These are phyloP conservation scores for Zaprionus kolodkinae DNA, from an alignment of 1,140 invertebrate genomes.

Conservation along the genomic window DNA sequence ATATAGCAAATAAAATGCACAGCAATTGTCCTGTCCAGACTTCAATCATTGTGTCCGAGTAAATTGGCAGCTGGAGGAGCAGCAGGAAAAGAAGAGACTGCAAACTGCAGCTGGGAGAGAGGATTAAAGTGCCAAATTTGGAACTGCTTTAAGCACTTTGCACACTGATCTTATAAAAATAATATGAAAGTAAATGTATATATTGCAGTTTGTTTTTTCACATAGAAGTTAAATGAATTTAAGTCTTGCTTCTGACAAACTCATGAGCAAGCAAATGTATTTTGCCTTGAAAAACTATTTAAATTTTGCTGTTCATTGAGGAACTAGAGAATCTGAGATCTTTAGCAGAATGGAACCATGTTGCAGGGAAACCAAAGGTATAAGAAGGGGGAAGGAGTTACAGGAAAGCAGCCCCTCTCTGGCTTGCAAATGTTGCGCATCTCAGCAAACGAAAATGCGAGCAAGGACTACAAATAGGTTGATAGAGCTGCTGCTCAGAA, in stretches of 20 bases:
- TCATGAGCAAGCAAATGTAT: not conserved
- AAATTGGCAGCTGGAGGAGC: conserved; percentile 23
- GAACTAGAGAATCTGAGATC: not conserved
- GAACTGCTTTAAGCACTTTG: not conserved
- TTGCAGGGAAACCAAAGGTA: not conserved
- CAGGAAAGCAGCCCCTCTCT: not conserved
- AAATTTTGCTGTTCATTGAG: not conserved
- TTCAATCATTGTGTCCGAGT: conserved; percentile 68
- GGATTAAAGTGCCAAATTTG: not conserved
- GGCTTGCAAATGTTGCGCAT: conserved; percentile 16
- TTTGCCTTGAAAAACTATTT: not conserved
- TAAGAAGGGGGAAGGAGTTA: not conserved
- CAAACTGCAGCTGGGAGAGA: not conserved
- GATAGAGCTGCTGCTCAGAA: conserved; percentile 18
- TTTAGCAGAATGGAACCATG: not conserved
- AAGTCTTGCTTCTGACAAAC: too few species aligned
- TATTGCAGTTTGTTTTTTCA: too few species aligned
- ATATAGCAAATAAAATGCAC: conserved; percentile 57
- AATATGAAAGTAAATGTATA: too few species aligned
- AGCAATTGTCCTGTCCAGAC: conserved; percentile 64
- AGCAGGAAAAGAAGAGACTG: not conserved
- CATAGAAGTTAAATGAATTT: too few species aligned
- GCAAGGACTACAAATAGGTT: conserved; percentile 31
- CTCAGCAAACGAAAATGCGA: conserved; percentile 41
- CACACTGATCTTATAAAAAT: not conserved